phyloP scores from a whole-genome alignment of 2,113 vertebrate species.

The Thinocorus orbignyianus region DNA sequence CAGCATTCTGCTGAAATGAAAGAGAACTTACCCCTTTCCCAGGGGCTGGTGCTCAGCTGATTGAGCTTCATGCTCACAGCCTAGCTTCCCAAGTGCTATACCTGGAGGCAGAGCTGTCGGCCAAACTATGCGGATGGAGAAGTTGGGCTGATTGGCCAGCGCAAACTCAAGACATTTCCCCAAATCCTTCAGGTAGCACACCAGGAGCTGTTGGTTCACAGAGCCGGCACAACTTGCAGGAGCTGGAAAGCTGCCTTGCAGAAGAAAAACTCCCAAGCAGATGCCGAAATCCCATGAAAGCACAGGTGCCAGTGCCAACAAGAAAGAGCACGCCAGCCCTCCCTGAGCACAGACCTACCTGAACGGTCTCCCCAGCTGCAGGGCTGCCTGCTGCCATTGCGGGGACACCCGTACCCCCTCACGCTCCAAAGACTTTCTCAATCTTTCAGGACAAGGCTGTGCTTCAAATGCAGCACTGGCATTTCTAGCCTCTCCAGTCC shows the following conservation, averaged over 20 bases:
- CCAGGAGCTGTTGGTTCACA: neutral
- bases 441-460: neutral
- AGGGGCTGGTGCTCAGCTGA: neutral
- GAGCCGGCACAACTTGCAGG: neutral
- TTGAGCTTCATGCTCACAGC: neutral
- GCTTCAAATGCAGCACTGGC: neutral
- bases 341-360: constrained; percentile 45
- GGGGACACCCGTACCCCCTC: neutral
- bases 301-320: constrained; percentile 30
- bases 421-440: neutral
- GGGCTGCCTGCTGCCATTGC: neutral
- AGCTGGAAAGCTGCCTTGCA: neutral
- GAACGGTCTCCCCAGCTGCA: neutral
- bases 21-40: neutral
- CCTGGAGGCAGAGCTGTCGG: neutral
- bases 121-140: rapidly evolving
- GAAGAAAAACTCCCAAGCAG: constrained; percentile 14
- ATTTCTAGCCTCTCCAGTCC: constrained; percentile 24
- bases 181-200: neutral
- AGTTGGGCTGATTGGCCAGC: neutral
- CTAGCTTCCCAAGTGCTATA: neutral
- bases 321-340: constrained; percentile 26
- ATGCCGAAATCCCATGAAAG: neutral
- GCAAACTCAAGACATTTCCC: neutral
- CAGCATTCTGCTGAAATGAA: neutral